Evolutionary conservation across 2,113 vertebrate species (phyloP).

Genomic region (Sardina pilchardus): DNA sequence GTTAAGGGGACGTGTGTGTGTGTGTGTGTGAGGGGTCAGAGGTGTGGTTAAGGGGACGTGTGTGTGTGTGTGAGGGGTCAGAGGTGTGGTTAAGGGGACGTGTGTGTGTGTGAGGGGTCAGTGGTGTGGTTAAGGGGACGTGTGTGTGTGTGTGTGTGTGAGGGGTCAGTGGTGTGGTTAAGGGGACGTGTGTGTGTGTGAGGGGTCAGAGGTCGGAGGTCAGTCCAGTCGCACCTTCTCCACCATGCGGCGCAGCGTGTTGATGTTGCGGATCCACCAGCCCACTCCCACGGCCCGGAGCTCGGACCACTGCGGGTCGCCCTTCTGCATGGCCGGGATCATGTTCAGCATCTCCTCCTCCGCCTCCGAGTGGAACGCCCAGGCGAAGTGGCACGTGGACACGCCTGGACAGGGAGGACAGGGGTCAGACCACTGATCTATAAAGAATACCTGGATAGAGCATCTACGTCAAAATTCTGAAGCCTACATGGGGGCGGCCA

Average conservation of each 20-base stretch:
- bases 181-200: not conserved
- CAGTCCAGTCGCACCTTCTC: slow-evolving; percentile 84
- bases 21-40: not conserved
- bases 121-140: not conserved
- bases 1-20: too few species aligned
- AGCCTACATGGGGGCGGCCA: too few species aligned
- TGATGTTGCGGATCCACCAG: slow-evolving; percentile 98
- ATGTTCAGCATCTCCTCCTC: slow-evolving; percentile 96
- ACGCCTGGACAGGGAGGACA: slow-evolving; percentile 80
- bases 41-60: too few species aligned
- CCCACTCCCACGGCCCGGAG: slow-evolving; percentile 91
- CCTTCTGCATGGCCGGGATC: slow-evolving; percentile 96
- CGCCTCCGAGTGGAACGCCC: slow-evolving; percentile 98
- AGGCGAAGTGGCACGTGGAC: slow-evolving; percentile 97
- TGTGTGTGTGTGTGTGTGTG: too few species aligned
- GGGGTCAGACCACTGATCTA: too few species aligned
- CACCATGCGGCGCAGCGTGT: slow-evolving; percentile 91
- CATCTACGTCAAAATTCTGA: too few species aligned
- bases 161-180: too few species aligned
- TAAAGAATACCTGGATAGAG: too few species aligned
- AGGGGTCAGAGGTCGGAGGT: not conserved
- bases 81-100: not conserved
- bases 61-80: not conserved
- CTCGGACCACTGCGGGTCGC: slow-evolving; percentile 96
- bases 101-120: not conserved